Conservation (phyloP, 2,797 vertebrate genomes). For the Martes flavigula region DNA sequence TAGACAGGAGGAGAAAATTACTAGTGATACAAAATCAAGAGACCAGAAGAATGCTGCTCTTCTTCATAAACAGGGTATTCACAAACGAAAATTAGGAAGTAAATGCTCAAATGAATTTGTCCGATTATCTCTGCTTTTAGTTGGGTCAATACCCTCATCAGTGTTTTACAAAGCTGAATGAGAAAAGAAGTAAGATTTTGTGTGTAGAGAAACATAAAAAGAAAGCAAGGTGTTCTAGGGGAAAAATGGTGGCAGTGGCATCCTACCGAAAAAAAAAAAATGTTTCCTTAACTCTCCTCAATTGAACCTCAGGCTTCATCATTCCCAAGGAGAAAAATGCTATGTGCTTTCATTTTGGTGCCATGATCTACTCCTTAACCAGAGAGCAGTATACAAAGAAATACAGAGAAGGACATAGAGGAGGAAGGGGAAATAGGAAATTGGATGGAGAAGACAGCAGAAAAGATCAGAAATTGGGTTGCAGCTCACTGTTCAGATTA, state of each 20-base stretch:
- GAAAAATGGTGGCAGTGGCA: neutral
- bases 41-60: neutral
- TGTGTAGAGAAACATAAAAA: neutral
- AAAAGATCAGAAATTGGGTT: neutral
- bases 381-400: neutral
- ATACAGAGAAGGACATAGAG: neutral
- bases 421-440: neutral
- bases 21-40: constrained; percentile 17
- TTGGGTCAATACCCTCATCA: constrained; percentile 28
- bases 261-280: neutral
- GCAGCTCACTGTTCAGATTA: neutral
- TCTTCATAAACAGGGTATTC: neutral
- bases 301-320: neutral
- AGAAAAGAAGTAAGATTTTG: neutral
- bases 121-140: neutral
- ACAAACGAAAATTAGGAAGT: neutral
- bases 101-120: neutral
- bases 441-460: neutral
- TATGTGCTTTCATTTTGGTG: neutral
- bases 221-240: neutral
- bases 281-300: constrained; percentile 13
- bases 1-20: constrained; percentile 20
- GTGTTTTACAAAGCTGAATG: neutral
- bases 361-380: neutral
- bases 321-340: neutral